Percentiles rank a stretch among this genome's conserved stretches.
phyloP scores from a whole-genome alignment of 2,113 vertebrate species.

The Carassius auratus region DNA sequence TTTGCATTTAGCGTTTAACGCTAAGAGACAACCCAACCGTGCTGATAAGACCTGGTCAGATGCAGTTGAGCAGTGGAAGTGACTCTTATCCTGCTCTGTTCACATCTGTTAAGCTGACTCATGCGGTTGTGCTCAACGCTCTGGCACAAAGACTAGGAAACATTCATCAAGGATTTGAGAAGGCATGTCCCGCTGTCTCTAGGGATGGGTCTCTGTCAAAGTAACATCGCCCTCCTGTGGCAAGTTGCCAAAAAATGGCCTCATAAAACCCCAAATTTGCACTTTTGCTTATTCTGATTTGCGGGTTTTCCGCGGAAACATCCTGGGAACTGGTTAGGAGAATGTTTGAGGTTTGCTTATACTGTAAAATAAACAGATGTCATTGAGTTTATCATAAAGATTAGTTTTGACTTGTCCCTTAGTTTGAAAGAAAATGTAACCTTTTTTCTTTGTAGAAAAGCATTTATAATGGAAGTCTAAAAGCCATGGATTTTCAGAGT shows the following conservation, averaged over 20 bases:
- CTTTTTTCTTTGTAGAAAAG: background rate
- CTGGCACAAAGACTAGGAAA: constrained; percentile 9
- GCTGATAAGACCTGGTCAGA: background rate
- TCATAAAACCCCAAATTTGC: background rate
- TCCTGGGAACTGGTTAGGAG: background rate
- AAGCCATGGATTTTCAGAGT: background rate
- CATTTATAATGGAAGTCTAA: background rate
- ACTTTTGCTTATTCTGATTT: background rate
- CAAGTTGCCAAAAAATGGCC: constrained; percentile 35
- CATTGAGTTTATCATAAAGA: background rate
- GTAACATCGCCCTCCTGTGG: constrained; percentile 53
- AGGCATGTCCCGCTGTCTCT: background rate
- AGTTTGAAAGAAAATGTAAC: background rate
- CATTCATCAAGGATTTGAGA: background rate
- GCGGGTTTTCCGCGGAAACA: background rate
- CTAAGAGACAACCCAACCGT: background rate
- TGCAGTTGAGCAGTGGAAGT: constrained; percentile 2
- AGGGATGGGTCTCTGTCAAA: background rate
- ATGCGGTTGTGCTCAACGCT: constrained; percentile 24
- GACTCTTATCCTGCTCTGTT: constrained; percentile 15
- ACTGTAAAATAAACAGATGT: background rate
- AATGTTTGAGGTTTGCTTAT: background rate
- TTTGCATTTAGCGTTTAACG: background rate
- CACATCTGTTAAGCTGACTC: constrained; percentile 38
- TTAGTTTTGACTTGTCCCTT: background rate